phyloP scores from a whole-genome alignment of 1,140 invertebrate species.

The Holotrichia oblita region DNA sequence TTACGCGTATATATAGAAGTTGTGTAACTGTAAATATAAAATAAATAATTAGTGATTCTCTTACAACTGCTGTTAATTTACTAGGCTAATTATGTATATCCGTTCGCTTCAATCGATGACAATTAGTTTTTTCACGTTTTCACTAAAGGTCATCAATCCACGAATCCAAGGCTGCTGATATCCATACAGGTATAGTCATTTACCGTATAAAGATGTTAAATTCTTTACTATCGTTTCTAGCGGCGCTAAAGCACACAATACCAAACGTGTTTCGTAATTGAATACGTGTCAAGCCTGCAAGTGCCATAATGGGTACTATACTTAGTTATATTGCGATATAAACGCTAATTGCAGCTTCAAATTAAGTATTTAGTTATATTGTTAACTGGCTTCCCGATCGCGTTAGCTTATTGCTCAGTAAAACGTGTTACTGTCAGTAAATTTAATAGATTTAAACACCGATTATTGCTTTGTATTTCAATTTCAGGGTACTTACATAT shows the following conservation, averaged over 20 bases:
- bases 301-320: constrained; percentile 7
- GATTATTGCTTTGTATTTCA: too few species aligned
- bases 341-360: constrained; percentile 7
- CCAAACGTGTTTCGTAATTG: constrained; percentile 24
- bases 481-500: too few species aligned
- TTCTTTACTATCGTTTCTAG: neutral
- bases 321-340: constrained; percentile 24
- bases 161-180: too few species aligned
- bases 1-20: too few species aligned
- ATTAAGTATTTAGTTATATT: constrained; percentile 34
- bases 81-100: too few species aligned
- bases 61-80: too few species aligned
- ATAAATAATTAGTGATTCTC: too few species aligned
- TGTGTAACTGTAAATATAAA: too few species aligned
- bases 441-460: constrained; percentile 8
- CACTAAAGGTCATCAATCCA: too few species aligned
- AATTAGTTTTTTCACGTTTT: too few species aligned
- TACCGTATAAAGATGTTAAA: constrained; percentile 5
- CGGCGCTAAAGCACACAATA: constrained; percentile 7
- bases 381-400: constrained; percentile 5
- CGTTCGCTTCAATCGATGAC: neutral
- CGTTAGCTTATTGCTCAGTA: neutral
- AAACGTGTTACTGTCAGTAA: neutral
- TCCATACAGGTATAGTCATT: too few species aligned
- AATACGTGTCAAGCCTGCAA: constrained; percentile 26